These are phyloP conservation scores for Punctoribates punctum DNA, from an alignment of 2,888 invertebrate genomes.

Conservation along the genomic window DNA sequence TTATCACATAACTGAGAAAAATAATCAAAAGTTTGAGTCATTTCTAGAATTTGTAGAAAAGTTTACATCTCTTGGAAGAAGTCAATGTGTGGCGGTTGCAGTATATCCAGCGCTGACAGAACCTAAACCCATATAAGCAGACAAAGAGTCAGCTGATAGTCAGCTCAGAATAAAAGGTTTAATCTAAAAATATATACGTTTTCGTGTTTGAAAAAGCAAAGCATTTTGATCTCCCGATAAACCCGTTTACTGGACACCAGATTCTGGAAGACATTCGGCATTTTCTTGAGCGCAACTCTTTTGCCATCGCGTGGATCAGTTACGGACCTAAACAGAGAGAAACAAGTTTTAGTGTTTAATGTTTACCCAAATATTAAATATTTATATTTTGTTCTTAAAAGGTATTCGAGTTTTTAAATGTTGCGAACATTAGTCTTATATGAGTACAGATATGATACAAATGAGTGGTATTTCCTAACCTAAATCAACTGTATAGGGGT, in stretches of 20 bases:
- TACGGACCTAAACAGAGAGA: conserved; percentile 83
- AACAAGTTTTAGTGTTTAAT: conserved; percentile 49
- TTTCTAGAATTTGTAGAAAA: neutral
- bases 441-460: neutral
- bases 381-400: neutral
- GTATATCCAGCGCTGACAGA: conserved; percentile 93
- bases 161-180: neutral
- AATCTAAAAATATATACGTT: conserved; percentile 66
- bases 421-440: neutral
- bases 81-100: conserved; percentile 97
- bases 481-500: neutral
- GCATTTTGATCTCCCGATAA: conserved; percentile 97
- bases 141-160: neutral
- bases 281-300: conserved; percentile 96
- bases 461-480: conserved; percentile 23
- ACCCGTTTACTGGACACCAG: conserved; percentile 97
- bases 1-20: conserved; percentile 86
- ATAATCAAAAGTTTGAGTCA: neutral
- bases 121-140: conserved; percentile 66
- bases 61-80: conserved; percentile 98
- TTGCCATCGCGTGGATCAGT: conserved; percentile 98
- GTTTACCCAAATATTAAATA: neutral
- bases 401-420: neutral
- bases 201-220: conserved; percentile 99
- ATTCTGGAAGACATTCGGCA: conserved; percentile 99